These are phyloP conservation scores for Eupsilia transversa DNA, from an alignment of 2,888 invertebrate genomes.

Conservation along the genomic window DNA sequence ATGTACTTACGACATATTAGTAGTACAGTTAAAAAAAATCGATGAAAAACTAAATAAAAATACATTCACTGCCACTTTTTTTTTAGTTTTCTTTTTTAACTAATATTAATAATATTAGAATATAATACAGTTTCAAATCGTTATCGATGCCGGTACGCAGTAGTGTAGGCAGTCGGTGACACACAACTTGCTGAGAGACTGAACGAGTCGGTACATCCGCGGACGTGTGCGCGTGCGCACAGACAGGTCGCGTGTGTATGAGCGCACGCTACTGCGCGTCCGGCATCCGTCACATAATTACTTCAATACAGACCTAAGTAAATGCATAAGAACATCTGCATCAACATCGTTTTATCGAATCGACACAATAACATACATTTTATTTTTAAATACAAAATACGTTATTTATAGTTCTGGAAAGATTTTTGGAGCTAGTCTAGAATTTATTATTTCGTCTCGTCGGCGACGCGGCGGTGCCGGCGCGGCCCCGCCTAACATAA, in stretches of 20 bases:
- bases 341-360: slow-evolving; percentile 65
- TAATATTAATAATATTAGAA: slow-evolving; percentile 68
- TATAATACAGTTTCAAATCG: slow-evolving; percentile 70
- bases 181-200: background rate
- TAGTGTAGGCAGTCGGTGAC: slow-evolving; percentile 1
- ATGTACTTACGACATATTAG: slow-evolving; percentile 65
- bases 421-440: slow-evolving; percentile 64
- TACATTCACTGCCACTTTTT: slow-evolving; percentile 71
- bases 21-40: slow-evolving; percentile 63
- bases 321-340: slow-evolving; percentile 72
- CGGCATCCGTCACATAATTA: slow-evolving; percentile 64
- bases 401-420: slow-evolving; percentile 69
- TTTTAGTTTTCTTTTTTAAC: slow-evolving; percentile 67
- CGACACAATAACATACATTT: slow-evolving; percentile 70
- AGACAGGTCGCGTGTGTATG: background rate
- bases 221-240: background rate
- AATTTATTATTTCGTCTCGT: slow-evolving; percentile 56
- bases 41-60: slow-evolving; percentile 70
- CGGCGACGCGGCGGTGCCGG: slow-evolving; percentile 40
- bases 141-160: slow-evolving; percentile 60
- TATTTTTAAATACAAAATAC: slow-evolving; percentile 72
- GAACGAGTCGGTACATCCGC: background rate
- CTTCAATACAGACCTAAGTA: slow-evolving; percentile 70
- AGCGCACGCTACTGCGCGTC: slow-evolving; percentile 37
- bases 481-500: slow-evolving; percentile 48